Evolutionary conservation across 2,113 vertebrate genomes (phyloP).

Genomic region (Pomatorhinus ruficollis): DNA sequence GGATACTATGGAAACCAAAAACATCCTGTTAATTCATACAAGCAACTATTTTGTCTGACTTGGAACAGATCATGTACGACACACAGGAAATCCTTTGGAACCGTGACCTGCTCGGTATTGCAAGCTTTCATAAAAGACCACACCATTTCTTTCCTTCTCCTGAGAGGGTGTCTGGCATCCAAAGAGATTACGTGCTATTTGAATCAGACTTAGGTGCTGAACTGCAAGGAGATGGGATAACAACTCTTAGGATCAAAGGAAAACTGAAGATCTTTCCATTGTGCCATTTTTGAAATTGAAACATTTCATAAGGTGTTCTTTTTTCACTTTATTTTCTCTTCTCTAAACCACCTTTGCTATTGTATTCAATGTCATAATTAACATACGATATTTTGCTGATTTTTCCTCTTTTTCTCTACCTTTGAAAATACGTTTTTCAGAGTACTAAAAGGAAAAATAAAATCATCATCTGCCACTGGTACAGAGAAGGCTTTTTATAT

Average conservation of each 20-base stretch:
- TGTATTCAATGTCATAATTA: not conserved
- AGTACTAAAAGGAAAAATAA: not conserved
- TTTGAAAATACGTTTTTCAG: not conserved
- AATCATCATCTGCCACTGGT: not conserved
- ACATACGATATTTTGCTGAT: not conserved
- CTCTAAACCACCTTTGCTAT: not conserved
- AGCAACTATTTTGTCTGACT: not conserved
- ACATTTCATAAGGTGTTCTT: not conserved
- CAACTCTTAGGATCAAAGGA: not conserved
- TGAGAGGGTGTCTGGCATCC: not conserved
- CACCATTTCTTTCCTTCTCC: not conserved
- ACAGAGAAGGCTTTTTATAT: not conserved
- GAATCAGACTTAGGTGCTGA: not conserved
- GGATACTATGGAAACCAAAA: not conserved
- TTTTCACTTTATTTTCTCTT: not conserved
- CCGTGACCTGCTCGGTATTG: not conserved
- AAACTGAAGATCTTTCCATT: not conserved
- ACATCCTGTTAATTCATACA: not conserved
- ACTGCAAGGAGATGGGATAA: not conserved
- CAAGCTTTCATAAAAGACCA: not conserved
- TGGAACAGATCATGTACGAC: not conserved
- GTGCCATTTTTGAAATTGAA: not conserved
- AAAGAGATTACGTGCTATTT: not conserved
- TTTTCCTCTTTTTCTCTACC: not conserved
- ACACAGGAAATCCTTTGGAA: not conserved